Evolutionary conservation across 2,113 vertebrate species (phyloP), one percentile per base, ranked within the genome.

Genomic region (Sterrhoptilus dennistouni): DNA sequence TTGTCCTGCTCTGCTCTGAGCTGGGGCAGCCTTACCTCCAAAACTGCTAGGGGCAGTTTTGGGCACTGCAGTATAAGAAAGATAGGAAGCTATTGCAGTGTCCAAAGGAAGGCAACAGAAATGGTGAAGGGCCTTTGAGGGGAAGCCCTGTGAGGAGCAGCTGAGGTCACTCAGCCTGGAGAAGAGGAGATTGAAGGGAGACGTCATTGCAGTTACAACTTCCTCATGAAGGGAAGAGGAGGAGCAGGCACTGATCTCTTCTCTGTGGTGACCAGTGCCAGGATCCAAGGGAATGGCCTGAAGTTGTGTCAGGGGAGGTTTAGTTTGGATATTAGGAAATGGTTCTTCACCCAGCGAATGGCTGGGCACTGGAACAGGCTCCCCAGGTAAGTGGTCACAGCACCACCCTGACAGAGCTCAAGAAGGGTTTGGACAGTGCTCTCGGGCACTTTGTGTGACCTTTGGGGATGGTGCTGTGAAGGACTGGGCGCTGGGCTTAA

Each of bases 101-200:
- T 14, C 31, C 22, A 23, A 52, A 68, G 31, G 21, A 76, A 25
- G 17, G 17, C 44, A 50, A 5, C 11, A 31, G 57, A 44, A 21
- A 25, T 31, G 31, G 0, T 35, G 71, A 86, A 68, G 21, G 27
- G 33, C 25, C 27, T 22, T 22, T 42, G 52, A 75, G 20, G 31
- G 1, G 44, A 59, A 59, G 61, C 1, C 0, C 0, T 25, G 1
- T 25, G 61, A 42, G 21, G 13, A 66, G 1, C 0, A 0, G 31
- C 53, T 68, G 71, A 86, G 61, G 25, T 59, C 27, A 27, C 33
- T 52, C 21, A 52, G 44, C 8, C 36, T 66, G 52, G 31, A 2
- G 3, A 45, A 23, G 57, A 66, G 25, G 44, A 76, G 36, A 27
- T 5, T 66, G 61, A 68, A 3, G 17, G 25, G 27, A 86, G 2